Evolutionary conservation across 2,888 invertebrate genomes (phyloP).

Genomic region (Corbicula japonica): DNA sequence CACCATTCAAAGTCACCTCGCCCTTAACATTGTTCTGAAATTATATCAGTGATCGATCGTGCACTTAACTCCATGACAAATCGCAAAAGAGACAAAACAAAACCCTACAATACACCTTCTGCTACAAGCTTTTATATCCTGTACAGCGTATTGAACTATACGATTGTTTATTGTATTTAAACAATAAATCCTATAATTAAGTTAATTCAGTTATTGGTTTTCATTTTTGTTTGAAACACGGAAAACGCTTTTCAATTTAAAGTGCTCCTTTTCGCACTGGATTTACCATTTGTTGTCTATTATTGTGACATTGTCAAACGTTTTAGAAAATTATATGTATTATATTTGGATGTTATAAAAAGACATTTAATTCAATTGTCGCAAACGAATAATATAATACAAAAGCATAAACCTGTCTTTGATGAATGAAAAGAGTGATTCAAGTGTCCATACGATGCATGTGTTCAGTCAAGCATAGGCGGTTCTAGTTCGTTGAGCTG

Average conservation of each 20-base stretch:
- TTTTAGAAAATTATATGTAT: no score
- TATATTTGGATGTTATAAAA: no score
- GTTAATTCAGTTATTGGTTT: background rate
- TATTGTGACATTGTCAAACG: no score
- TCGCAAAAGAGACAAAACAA: background rate
- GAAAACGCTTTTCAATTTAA: no score
- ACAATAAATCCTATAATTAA: background rate
- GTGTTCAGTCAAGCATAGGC: background rate
- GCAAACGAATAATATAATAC: no score
- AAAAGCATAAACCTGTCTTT: no score
- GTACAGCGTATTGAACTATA: background rate
- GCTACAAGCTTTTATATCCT: background rate
- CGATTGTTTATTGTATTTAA: background rate
- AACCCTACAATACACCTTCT: background rate
- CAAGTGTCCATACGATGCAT: background rate
- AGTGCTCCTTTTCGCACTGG: no score
- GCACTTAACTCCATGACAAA: background rate
- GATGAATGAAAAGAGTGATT: no score
- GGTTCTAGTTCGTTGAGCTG: no score
- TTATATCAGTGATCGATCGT: slow-evolving; percentile 5
- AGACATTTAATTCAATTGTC: no score
- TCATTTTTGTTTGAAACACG: no score
- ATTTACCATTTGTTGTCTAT: no score
- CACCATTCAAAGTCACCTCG: slow-evolving; percentile 8
- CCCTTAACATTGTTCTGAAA: background rate